A percentile compares a stretch with the other conserved stretches of the same genome.
phyloP scores from a whole-genome alignment of 2,888 invertebrate species.

The Cosmorhoe ocellata region DNA sequence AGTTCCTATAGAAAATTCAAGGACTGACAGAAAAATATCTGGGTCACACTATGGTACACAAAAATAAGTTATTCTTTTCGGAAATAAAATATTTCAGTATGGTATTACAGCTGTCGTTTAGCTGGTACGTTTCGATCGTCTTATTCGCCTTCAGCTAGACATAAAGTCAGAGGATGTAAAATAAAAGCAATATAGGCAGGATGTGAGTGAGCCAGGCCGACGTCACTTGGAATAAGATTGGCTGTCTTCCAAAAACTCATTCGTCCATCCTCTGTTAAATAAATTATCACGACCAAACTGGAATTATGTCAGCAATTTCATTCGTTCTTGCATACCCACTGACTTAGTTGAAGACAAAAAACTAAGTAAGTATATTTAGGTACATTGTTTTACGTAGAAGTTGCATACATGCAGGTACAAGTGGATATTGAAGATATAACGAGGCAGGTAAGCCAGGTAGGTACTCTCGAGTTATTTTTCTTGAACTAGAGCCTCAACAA shows the following conservation, averaged over 20 bases:
- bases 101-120: constrained; percentile 1
- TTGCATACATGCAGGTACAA: too few relatives aligned
- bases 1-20: neutral
- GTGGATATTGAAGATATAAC: too few relatives aligned
- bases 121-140: constrained; percentile 1
- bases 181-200: constrained; percentile 28
- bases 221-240: constrained; percentile 36
- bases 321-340: constrained; percentile 28
- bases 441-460: too few relatives aligned
- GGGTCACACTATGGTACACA: neutral
- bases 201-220: constrained; percentile 35
- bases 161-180: constrained; percentile 21
- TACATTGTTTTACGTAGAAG: too few relatives aligned
- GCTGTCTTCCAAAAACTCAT: constrained; percentile 48
- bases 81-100: constrained; percentile 9
- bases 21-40: neutral
- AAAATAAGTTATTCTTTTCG: neutral
- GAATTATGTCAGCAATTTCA: constrained; percentile 38
- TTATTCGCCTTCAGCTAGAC: constrained; percentile 23
- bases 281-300: constrained; percentile 50
- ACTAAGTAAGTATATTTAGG: too few relatives aligned
- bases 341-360: too few relatives aligned
- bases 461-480: too few relatives aligned
- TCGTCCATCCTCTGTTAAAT: constrained; percentile 40
- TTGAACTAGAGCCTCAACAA: too few relatives aligned